Evolutionary conservation across 2,888 invertebrate genomes (phyloP), one percentile per base, ranked within the genome.

Genomic region (Hirtodrosophila duncani): DNA sequence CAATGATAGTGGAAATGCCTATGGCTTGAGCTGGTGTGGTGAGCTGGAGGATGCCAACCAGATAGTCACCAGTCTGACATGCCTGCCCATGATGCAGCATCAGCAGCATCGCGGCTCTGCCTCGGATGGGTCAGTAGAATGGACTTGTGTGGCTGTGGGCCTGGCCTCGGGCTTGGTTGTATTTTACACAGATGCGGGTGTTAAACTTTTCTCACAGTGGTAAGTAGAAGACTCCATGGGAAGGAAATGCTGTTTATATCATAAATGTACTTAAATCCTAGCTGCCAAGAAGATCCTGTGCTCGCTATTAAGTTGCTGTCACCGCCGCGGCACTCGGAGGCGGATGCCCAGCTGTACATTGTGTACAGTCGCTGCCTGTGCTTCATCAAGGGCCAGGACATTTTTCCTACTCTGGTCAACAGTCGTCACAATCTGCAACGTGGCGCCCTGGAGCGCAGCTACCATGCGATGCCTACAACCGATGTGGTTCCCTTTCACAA

Each of bases 141-240:
- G 98, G 98, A 97, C 96, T 8, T 97, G 96, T 83, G 90, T 98
- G 53, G 91, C 93, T 53, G 90, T 96, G 48, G 98, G 98, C 8
- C 93, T 94, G 78, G 91, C 91, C 69, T 93, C 94, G 65, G 98
- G 98, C 10, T 91, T 89, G 87, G 89, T 98, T 7, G 89, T 93
- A 58, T 96, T 97, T 87, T 97, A 95, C 83, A 95, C 96, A 1
- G 97, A 98, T 85, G 92, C 91, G 59, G 96, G 96, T 9, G 91
- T 92, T 46, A 88, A 95, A 57, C 87, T 98, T 33, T 88, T 96
- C 27, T 91, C 92, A 31, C 97, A 98, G 83, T 92, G 93, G 82
- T 84, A 62, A 44, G 46, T 31, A 5, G 3, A 3, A 0, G 3
- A 11, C 1, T 6, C 3, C 3, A n/a, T n/a, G n/a, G n/a, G n/a